phyloP scores from a whole-genome alignment of 2,113 vertebrate species.

The Lycaon pictus region DNA sequence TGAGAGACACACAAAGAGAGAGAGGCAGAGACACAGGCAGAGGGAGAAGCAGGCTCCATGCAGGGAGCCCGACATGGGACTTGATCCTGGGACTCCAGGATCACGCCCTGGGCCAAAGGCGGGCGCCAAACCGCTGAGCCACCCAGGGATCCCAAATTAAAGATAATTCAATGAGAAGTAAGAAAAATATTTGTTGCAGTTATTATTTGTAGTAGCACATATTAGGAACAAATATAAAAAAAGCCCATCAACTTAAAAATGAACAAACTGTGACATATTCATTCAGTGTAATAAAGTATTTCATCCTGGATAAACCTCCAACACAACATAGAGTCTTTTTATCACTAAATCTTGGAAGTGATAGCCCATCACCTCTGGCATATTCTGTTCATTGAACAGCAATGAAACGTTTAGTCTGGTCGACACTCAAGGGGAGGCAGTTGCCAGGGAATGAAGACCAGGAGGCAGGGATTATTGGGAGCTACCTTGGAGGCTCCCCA shows the following conservation, averaged over 20 bases:
- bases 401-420: neutral
- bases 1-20: too few relatives aligned
- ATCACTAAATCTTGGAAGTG: neutral
- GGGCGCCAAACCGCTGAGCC: too few relatives aligned
- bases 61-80: too few relatives aligned
- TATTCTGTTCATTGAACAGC: neutral
- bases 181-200: conserved; percentile 12
- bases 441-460: neutral
- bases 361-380: neutral
- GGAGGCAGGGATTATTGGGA: neutral
- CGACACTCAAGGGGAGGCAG: neutral
- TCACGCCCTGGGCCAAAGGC: too few relatives aligned
- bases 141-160: neutral
- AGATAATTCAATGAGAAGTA: neutral
- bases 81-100: too few relatives aligned
- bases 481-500: neutral
- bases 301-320: neutral
- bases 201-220: neutral
- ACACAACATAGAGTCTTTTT: neutral
- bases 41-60: too few relatives aligned
- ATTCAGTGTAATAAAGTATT: neutral
- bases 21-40: too few relatives aligned
- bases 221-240: conserved; percentile 33
- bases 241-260: neutral
- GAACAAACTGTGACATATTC: neutral